Evolutionary conservation across 2,888 invertebrate species (phyloP).

Genomic region (Muscina levida): DNA sequence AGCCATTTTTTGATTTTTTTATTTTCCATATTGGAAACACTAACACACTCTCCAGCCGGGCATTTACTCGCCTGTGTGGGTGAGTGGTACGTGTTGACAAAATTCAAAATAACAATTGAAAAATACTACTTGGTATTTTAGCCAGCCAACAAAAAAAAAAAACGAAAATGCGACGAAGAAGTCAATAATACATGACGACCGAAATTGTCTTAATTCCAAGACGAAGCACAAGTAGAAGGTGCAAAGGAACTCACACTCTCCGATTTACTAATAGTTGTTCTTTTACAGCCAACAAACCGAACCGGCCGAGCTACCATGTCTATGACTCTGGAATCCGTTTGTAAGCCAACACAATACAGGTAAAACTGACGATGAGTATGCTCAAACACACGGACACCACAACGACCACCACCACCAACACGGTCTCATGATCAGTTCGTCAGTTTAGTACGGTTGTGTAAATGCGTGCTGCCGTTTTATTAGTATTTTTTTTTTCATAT

Average conservation of each 20-base stretch:
- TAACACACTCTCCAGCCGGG: conserved; percentile 36
- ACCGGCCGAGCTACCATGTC: conserved; percentile 28
- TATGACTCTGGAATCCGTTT: conserved; percentile 56
- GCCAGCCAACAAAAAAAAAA: conserved; percentile 42
- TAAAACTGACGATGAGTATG: not conserved
- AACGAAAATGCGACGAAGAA: too few species aligned
- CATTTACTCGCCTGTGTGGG: conserved; percentile 5
- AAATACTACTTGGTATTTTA: conserved; percentile 55
- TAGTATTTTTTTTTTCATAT: conserved; percentile 26
- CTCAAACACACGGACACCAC: conserved; percentile 12
- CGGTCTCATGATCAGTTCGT: not conserved
- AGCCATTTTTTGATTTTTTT: conserved; percentile 67
- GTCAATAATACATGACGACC: not conserved
- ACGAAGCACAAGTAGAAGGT: conserved; percentile 41
- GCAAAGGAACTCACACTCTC: conserved; percentile 49
- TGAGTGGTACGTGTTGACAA: conserved; percentile 33
- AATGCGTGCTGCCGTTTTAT: conserved; percentile 59
- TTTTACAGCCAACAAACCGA: conserved; percentile 28
- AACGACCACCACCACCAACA: not conserved
- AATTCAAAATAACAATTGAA: conserved; percentile 61
- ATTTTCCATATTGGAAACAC: conserved; percentile 65
- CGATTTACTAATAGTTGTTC: conserved; percentile 50
- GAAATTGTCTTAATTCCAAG: not conserved
- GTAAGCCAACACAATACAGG: conserved; percentile 24
- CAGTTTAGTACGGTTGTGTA: conserved; percentile 43